phyloP scores from a whole-genome alignment of 2,113 vertebrate genomes.

The Acrocephalus kingi region DNA sequence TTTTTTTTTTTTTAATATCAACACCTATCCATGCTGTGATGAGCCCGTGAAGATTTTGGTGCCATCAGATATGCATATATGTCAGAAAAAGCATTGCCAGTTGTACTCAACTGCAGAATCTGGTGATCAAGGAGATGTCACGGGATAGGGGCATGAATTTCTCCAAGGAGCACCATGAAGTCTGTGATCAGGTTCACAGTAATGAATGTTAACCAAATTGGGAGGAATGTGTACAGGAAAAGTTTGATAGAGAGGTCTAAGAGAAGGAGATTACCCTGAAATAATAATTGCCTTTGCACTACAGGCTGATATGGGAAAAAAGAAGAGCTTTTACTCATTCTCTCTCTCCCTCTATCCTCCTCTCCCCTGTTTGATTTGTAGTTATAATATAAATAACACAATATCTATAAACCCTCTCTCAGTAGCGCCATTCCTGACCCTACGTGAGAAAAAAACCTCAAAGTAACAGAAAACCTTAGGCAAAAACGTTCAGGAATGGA shows the following conservation, averaged over 20 bases:
- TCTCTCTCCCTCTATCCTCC: not conserved
- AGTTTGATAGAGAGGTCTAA: not conserved
- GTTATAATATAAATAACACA: conserved; percentile 12
- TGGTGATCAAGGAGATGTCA: not conserved
- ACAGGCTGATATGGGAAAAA: not conserved
- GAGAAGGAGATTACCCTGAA: not conserved
- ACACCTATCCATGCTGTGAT: not conserved
- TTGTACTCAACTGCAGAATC: not conserved
- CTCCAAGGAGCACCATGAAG: not conserved
- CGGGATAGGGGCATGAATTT: not conserved
- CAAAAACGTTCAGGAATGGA: not conserved
- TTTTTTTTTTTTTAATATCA: not conserved
- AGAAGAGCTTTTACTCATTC: not conserved
- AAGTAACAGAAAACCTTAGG: not conserved
- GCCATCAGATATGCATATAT: not conserved
- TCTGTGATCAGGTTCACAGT: not conserved
- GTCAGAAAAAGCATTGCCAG: not conserved
- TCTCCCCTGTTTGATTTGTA: not conserved
- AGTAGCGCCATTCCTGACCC: not conserved
- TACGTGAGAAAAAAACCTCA: not conserved
- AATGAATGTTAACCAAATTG: not conserved
- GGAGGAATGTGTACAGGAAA: not conserved
- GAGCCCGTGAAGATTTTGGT: not conserved
- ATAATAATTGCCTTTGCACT: not conserved
- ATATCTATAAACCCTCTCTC: not conserved